Evolutionary conservation across 1,140 invertebrate species (phyloP), one percentile per base, ranked within the genome.

Genomic region (Drosophila orena): DNA sequence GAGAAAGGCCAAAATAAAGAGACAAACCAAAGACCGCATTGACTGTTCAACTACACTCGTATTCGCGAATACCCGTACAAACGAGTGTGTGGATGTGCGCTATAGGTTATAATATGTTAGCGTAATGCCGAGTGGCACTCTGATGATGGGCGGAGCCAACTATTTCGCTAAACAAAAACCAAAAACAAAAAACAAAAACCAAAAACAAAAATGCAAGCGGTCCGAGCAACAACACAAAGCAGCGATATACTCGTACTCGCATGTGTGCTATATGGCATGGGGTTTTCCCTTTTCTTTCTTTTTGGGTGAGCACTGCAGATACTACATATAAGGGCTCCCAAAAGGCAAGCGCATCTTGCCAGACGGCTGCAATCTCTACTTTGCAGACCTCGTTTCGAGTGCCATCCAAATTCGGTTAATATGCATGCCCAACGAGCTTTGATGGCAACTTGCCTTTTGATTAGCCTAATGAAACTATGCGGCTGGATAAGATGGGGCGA

Each of bases 401-500:
- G 71, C 44, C 84, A 72, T 84, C 68, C 71, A 84, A 88, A 88
- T 89, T 88, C 72, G 79, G 84, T 88, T 88, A 88, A 88, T 88
- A 88, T 83, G 62, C 60, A 61, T 64, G 49, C 52, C 35, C 49
- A 24, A 42, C 27, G 54, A 37, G 53, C 40, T 73, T 35, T 44
- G 47, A n/a, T 20, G 20, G 38, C 35, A 15, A 60, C 46, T 56
- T 64, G 79, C 75, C 83, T 73, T 88, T 88, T 88, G 83, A 88
- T 88, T 88, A 88, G 84, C 66, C 79, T 88, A 88, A 88, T 88
- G 83, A 88, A 89, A 88, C 83, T 88, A 88, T 88, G 84, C 84
- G 47, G 57, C 68, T 77, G 22, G 14, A 38, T 70, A 38, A 38
- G 11, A 14, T 12, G 14, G 62, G 49, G 43, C 12, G 15, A 5